These are phyloP conservation scores for Hedychridium roseum DNA, from an alignment of 2,888 invertebrate species.

Conservation along the genomic window DNA sequence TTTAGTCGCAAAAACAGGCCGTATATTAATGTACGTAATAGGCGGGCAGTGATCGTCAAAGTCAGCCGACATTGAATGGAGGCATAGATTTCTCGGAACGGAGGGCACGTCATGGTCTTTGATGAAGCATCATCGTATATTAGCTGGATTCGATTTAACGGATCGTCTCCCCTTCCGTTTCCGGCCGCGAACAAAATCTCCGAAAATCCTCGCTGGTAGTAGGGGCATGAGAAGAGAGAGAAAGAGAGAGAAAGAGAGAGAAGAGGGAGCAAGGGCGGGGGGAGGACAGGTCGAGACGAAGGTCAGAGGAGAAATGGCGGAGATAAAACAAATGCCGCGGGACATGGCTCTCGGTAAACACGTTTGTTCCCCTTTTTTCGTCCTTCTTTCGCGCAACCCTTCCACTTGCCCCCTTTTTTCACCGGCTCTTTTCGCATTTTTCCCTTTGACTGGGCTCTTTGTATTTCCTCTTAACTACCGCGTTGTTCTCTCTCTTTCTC, in stretches of 20 bases:
- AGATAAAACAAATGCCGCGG: constrained; percentile 23
- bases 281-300: too few relatives aligned
- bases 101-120: constrained; percentile 8
- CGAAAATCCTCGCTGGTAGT: constrained; percentile 35
- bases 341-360: constrained; percentile 38
- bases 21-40: too few relatives aligned
- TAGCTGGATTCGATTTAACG: constrained; percentile 48
- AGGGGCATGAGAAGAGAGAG: constrained; percentile 16
- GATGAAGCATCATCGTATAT: constrained; percentile 25
- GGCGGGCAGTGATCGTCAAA: constrained; percentile 8
- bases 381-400: constrained; percentile 3
- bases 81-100: constrained; percentile 16
- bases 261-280: constrained; percentile 8
- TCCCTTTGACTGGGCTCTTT: too few relatives aligned
- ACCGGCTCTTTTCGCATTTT: too few relatives aligned
- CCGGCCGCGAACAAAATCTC: constrained; percentile 35
- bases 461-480: neutral
- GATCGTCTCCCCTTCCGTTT: constrained; percentile 42
- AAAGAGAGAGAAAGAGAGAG: constrained; percentile 5
- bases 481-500: constrained; percentile 3
- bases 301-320: constrained; percentile 31
- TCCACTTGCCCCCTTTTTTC: too few relatives aligned
- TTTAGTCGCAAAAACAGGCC: too few relatives aligned
- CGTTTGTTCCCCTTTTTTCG: constrained; percentile 20
- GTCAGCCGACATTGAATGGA: constrained; percentile 19